Conservation (phyloP, 2,888 invertebrate genomes). For the Sipha maydis region DNA sequence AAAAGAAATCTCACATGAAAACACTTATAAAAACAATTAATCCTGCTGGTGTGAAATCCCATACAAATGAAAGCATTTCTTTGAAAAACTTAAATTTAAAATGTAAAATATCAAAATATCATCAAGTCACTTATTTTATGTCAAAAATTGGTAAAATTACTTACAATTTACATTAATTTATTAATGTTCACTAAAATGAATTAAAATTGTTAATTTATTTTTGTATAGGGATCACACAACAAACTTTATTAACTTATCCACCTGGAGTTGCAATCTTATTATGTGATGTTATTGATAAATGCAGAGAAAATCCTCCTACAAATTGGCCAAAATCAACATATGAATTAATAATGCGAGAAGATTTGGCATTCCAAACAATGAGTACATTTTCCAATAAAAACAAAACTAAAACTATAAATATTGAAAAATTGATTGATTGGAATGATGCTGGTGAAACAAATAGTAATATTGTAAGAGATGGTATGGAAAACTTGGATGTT, state of each 20-base stretch:
- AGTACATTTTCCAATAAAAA: slow-evolving; percentile 4
- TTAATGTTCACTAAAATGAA: background rate
- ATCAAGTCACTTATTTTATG: slow-evolving; percentile 71
- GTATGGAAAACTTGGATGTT: slow-evolving; percentile 73
- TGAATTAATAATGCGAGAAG: slow-evolving; percentile 77
- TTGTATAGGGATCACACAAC: slow-evolving; percentile 60
- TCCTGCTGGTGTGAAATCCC: slow-evolving; percentile 25
- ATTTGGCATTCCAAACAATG: slow-evolving; percentile 71
- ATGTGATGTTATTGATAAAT: slow-evolving; percentile 76
- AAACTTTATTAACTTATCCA: slow-evolving; percentile 62
- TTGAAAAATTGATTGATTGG: slow-evolving; percentile 36
- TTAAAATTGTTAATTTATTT: slow-evolving; percentile 2
- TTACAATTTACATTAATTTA: slow-evolving; percentile 63
- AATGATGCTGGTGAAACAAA: slow-evolving; percentile 59
- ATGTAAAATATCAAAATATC: slow-evolving; percentile 39
- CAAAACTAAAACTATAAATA: background rate
- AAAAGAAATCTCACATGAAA: slow-evolving; percentile 45
- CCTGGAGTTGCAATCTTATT: slow-evolving; percentile 76
- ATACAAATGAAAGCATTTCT: slow-evolving; percentile 18
- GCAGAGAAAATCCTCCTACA: slow-evolving; percentile 77
- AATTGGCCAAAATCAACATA: slow-evolving; percentile 80
- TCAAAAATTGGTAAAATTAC: slow-evolving; percentile 71
- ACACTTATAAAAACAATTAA: slow-evolving; percentile 55
- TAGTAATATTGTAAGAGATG: slow-evolving; percentile 71
- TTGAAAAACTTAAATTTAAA: slow-evolving; percentile 10